These are phyloP conservation scores for Macrotis lagotis DNA, from an alignment of 2,113 vertebrate genomes.

Conservation along the genomic window DNA sequence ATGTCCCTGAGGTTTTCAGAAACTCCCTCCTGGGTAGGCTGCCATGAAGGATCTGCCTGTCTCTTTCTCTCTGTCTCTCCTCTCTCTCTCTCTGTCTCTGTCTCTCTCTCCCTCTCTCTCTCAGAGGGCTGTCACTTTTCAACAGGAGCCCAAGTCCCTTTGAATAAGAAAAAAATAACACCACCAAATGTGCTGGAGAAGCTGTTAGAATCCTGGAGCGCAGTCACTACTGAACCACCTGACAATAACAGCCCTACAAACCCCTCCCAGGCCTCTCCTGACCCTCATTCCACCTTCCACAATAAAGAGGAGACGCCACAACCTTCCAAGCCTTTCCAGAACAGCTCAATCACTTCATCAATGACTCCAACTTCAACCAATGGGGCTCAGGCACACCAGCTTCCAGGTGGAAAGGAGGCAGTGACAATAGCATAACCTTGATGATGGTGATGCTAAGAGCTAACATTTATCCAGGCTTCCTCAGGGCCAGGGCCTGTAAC, in stretches of 20 bases:
- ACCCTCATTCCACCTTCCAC: no score
- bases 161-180: conserved; percentile 77
- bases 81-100: conserved; percentile 68
- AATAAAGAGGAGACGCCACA: no score
- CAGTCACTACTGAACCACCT: not conserved
- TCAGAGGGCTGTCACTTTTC: conserved; percentile 68
- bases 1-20: conserved; percentile 81
- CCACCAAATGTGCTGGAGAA: conserved; percentile 71
- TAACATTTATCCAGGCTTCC: not conserved
- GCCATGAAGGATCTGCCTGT: conserved; percentile 77
- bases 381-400: no score
- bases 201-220: conserved; percentile 63
- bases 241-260: no score
- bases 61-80: conserved; percentile 43
- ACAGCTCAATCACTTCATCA: no score
- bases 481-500: not conserved
- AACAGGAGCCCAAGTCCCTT: conserved; percentile 75
- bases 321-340: no score
- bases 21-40: conserved; percentile 77
- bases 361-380: no score
- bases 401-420: not conserved
- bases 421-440: not conserved
- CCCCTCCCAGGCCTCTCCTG: no score
- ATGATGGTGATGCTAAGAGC: not conserved
- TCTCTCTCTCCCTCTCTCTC: not conserved